phyloP scores from a whole-genome alignment of 2,888 invertebrate species.

The Drosophila borborema region DNA sequence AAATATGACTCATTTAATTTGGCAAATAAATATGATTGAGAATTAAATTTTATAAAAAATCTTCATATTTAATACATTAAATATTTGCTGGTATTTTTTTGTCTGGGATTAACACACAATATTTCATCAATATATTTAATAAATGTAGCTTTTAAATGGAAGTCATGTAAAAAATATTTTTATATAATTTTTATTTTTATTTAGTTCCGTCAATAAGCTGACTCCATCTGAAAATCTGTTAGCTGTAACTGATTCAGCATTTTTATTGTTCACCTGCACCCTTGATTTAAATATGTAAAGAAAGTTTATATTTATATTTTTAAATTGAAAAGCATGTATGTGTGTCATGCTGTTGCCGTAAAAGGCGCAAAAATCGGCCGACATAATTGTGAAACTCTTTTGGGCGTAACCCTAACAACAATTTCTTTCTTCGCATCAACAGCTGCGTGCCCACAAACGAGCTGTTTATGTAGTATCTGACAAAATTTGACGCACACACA shows the following conservation, averaged over 20 bases:
- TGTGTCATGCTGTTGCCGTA: constrained; percentile 6
- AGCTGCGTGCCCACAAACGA: constrained; percentile 47
- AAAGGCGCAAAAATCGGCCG: constrained; percentile 22
- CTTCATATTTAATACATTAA: background rate
- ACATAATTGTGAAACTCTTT: constrained; percentile 51
- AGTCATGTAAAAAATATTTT: background rate
- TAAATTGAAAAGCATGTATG: background rate
- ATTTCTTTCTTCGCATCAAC: constrained; percentile 53
- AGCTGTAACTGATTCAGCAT: background rate
- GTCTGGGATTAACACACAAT: background rate
- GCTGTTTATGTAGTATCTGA: constrained; percentile 48
- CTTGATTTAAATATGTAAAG: no score
- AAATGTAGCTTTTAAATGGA: background rate
- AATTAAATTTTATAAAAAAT: background rate
- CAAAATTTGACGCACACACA: constrained; percentile 7
- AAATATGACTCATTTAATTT: background rate
- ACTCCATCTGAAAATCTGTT: background rate
- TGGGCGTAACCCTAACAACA: constrained; percentile 30
- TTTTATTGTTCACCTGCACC: background rate
- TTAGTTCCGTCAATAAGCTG: no score
- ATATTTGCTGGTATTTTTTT: no score
- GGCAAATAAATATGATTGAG: no score
- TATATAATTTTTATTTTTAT: no score
- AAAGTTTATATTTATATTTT: background rate
- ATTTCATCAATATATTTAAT: background rate